Conservation (phyloP, 2,113 vertebrate species). For the Chaetura pelagica region DNA sequence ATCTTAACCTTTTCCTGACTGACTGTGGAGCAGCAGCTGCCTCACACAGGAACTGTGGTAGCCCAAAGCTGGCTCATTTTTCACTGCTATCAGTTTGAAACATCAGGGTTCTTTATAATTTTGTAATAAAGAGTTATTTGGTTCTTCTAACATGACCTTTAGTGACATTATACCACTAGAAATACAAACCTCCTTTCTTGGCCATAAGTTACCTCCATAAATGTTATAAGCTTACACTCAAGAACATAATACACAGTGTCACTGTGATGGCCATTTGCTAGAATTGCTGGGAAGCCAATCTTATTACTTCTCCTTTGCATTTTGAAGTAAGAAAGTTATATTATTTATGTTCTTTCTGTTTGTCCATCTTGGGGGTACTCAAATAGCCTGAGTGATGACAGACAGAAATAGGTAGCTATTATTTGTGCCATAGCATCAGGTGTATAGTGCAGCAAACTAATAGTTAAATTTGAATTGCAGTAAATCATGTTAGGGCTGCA, state of each 20-base stretch:
- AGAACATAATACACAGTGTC: background rate
- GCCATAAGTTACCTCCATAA: background rate
- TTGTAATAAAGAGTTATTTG: background rate
- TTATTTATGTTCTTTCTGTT: background rate
- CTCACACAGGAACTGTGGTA: background rate
- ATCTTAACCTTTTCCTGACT: constrained; percentile 49
- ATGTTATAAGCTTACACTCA: background rate
- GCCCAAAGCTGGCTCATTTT: background rate
- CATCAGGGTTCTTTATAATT: background rate
- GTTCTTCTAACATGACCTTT: background rate
- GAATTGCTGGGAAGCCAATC: background rate
- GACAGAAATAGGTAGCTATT: background rate
- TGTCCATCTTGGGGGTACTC: background rate
- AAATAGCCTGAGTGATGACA: background rate
- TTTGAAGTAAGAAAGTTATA: background rate
- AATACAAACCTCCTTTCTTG: background rate
- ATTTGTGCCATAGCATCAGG: background rate
- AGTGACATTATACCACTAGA: background rate
- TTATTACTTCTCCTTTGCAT: background rate
- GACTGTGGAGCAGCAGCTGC: background rate
- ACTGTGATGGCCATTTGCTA: background rate
- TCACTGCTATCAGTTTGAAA: background rate
- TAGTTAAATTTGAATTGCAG: constrained; percentile 32
- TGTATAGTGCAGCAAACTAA: background rate
- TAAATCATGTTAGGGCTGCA: constrained; percentile 6